Evolutionary conservation across 2,797 vertebrate genomes (phyloP), one percentile per base, ranked within the genome.

Genomic region (Thamnophis elegans): DNA sequence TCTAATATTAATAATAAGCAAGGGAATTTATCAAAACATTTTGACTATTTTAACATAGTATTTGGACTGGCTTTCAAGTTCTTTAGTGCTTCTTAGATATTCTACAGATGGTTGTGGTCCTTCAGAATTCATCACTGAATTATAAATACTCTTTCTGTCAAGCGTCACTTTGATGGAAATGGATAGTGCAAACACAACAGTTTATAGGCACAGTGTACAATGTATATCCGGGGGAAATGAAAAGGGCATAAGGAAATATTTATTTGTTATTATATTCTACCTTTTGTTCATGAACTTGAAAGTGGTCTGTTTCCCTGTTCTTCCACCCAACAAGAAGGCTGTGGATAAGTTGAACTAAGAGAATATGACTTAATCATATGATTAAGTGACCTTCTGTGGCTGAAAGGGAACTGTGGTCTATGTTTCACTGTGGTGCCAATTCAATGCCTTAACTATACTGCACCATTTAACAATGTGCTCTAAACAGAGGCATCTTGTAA

Each of bases 1-100:
- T 16, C 36, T 28, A 51, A 58, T n/a, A 42, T 53, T 47, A 92
- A 53, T 36, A 56, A 60, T 65, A 85, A 54, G 55, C 18, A 91
- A 82, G 20, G 47, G n/a, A n/a, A 68, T 73, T 91, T 87, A 88
- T 60, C 36, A 86, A 42, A 8, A 2, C 0, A 36, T 68, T 62
- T n/a, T 1, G 25, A 65, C 51, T 26, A 56, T 51, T 28, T 53
- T 73, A 93, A 51, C 25, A 8, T 11, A 20, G 10, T 53, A 5
- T 26, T 89, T 0, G 10, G 26, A 89, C 62, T 18, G 58, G 54
- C 28, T 32, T 88, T 60, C n/a, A 85, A 82, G 2, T 54, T 42
- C 3, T 0, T 90, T 55, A 73, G 88, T 16, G 13, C 22, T 88
- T 53, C 58, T n/a, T 20, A 0, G 0, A 0, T 42, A 26, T n/a